Base-by-base conservation (phyloP, 2,113 vertebrate species). In the Cervus canadensis region DNA sequence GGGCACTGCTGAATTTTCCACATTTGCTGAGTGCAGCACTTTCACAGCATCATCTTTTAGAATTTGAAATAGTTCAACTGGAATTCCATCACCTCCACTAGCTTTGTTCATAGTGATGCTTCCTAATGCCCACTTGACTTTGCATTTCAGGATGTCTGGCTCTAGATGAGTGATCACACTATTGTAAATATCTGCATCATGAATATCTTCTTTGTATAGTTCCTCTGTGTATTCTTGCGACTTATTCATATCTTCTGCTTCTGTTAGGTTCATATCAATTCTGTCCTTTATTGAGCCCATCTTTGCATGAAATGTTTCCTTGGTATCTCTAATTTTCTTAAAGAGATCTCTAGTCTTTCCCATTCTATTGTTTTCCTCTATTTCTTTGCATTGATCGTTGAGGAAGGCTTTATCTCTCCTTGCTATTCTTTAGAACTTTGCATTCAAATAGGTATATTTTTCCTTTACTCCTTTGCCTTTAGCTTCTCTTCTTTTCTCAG, bases 381-480 rank as follows among this genome's bases (percentile, higher is more conserved):
- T 67, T n/a, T 67, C 33, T 67, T 67, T 67, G 16, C 33, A 2
- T 5, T n/a, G 8, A 67, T 67, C 16, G 0, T n/a, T 67, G 64
- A 67, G 16, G 64, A n/a, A 67, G 33, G 16, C 64, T 67, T 67
- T 67, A n/a, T n/a, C 64, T 67, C 33, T n/a, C 3, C 33, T 67
- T n/a, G 33, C 64, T n/a, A 67, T n/a, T n/a, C 64, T 67, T 67
- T 67, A 17, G 33, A 67, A 67, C 33, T 67, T n/a, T 67, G 8
- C 17, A 19, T n/a, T 67, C 33, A 67, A 33, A 67, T 67, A n/a
- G 16, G 9, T 67, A 5, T 67, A 19, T n/a, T 19, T 67, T 67
- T 67, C 8, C 33, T n/a, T 67, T 67, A 10, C 64, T n/a, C 4
- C 15, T 67, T 67, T 67, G 62, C 33, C n/a, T 67, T n/a, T 19